phyloP scores from a whole-genome alignment of 2,888 invertebrate genomes.

The Herminia tarsipennalis region DNA sequence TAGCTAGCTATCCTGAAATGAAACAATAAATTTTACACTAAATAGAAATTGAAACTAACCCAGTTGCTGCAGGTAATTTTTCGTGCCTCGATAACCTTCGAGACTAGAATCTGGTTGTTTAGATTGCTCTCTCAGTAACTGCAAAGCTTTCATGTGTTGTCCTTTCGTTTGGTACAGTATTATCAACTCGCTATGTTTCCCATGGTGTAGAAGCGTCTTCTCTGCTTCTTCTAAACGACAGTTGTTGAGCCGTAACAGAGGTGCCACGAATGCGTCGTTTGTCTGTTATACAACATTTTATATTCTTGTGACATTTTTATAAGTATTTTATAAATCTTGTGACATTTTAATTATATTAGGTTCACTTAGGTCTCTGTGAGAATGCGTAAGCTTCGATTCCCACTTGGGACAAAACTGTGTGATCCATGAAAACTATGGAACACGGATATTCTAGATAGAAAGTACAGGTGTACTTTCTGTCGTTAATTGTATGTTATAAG shows the following conservation, averaged over 20 bases:
- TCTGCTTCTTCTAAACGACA: constrained; percentile 98
- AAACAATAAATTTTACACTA: too few relatives aligned
- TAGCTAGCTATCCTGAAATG: too few relatives aligned
- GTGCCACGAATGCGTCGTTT: constrained; percentile 97
- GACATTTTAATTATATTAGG: too few relatives aligned
- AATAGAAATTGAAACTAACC: constrained; percentile 79
- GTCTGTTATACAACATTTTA: constrained; percentile 84
- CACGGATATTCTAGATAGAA: too few relatives aligned
- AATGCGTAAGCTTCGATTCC: too few relatives aligned
- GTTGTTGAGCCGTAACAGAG: constrained; percentile 95
- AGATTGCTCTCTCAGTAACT: constrained; percentile 92
- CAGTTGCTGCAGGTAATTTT: constrained; percentile 96
- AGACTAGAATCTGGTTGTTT: constrained; percentile 91
- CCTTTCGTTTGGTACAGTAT: constrained; percentile 98
- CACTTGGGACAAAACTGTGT: too few relatives aligned
- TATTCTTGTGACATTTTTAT: too few relatives aligned
- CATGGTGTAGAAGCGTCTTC: constrained; percentile 92
- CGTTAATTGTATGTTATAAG: too few relatives aligned
- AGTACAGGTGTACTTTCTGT: too few relatives aligned
- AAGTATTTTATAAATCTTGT: too few relatives aligned
- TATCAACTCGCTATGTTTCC: constrained; percentile 96
- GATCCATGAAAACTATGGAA: too few relatives aligned
- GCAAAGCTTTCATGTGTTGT: constrained; percentile 96
- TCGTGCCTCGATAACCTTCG: constrained; percentile 92
- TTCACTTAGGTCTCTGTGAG: too few relatives aligned